A percentile compares a stretch with the other conserved stretches of the same genome.
Evolutionary conservation across 2,888 invertebrate species (phyloP).

Genomic region (Volucella inanis): DNA sequence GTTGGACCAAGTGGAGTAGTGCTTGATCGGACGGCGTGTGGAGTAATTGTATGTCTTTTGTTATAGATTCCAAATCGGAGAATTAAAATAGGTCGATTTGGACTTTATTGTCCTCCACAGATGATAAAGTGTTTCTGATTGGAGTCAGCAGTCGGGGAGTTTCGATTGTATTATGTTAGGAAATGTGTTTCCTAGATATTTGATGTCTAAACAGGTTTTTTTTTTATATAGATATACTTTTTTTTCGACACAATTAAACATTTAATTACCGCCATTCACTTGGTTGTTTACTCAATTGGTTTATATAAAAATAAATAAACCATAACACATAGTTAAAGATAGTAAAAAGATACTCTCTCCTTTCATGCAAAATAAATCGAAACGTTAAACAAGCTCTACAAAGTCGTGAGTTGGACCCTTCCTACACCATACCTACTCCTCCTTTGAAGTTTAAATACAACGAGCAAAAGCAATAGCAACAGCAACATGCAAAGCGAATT

Average conservation of each 20-base stretch:
- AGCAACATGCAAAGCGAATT: neutral
- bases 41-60: constrained; percentile 31
- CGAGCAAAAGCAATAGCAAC: constrained; percentile 12
- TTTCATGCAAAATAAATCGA: neutral
- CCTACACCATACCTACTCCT: constrained; percentile 39
- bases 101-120: neutral
- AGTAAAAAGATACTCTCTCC: no score
- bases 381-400: constrained; percentile 19
- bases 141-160: neutral
- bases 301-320: neutral
- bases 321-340: neutral
- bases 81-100: neutral
- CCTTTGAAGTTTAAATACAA: neutral
- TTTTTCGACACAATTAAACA: no score
- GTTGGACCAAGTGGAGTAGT: neutral
- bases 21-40: neutral
- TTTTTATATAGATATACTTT: no score
- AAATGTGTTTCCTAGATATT: no score
- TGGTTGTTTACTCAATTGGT: neutral
- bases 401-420: constrained; percentile 57
- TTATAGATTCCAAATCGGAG: neutral
- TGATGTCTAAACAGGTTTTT: no score
- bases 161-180: neutral
- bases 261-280: no score
- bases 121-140: neutral